phyloP scores from a whole-genome alignment of 1,140 invertebrate species.

The Diachasma alloeum region DNA sequence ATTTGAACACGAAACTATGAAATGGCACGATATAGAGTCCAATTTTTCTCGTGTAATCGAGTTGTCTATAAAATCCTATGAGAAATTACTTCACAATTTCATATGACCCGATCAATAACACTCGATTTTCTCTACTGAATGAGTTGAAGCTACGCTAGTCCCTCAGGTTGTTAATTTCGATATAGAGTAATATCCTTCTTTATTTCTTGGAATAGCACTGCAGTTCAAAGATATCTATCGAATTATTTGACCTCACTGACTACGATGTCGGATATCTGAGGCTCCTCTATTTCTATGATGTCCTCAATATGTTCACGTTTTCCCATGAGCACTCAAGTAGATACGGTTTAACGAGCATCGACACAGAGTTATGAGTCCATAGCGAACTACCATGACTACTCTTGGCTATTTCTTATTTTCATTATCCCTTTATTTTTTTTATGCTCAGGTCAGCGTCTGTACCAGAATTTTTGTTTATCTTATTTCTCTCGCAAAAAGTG shows the following conservation, averaged over 20 bases:
- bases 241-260: not conserved
- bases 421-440: not conserved
- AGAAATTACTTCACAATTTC: not conserved
- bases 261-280: not conserved
- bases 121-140: not conserved
- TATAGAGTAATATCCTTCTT: not conserved
- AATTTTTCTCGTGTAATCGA: not conserved
- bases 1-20: not conserved
- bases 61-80: not conserved
- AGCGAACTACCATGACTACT: not conserved
- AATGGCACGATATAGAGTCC: not conserved
- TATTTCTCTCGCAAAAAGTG: not conserved
- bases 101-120: not conserved
- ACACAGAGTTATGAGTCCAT: not conserved
- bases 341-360: slow-evolving; percentile 23
- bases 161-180: not conserved
- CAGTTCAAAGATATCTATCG: not conserved
- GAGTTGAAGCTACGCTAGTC: not conserved
- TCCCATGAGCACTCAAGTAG: slow-evolving; percentile 4
- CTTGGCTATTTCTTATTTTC: not conserved
- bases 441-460: not conserved
- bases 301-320: not conserved
- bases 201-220: not conserved
- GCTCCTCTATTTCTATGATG: not conserved
- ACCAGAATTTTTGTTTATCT: not conserved